These are phyloP conservation scores for Zosterops japonicus DNA, from an alignment of 2,113 vertebrate genomes.

Conservation along the genomic window DNA sequence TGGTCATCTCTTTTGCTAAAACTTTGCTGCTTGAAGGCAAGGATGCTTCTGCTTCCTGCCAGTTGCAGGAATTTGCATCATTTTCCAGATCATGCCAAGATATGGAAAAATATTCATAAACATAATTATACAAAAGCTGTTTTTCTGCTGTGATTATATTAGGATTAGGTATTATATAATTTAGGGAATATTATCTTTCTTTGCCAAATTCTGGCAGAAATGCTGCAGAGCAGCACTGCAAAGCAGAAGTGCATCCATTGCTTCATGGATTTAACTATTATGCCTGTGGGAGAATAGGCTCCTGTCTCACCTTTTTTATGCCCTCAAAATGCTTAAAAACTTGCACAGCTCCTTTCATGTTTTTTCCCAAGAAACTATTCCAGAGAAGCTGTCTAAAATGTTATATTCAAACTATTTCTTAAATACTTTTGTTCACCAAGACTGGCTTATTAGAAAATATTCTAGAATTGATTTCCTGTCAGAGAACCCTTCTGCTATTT, in stretches of 20 bases:
- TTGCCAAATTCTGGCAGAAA: not conserved
- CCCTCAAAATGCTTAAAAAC: not conserved
- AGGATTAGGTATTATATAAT: not conserved
- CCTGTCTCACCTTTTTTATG: not conserved
- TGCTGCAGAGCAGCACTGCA: not conserved
- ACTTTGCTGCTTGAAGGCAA: not conserved
- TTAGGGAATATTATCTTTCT: not conserved
- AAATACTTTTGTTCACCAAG: not conserved
- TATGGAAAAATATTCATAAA: not conserved
- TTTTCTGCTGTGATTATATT: not conserved
- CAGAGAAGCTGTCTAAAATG: not conserved
- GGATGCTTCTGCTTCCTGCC: not conserved
- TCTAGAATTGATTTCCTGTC: not conserved
- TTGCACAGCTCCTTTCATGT: not conserved
- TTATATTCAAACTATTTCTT: not conserved
- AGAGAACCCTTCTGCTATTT: not conserved
- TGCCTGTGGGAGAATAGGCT: not conserved
- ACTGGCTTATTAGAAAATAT: not conserved
- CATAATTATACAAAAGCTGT: not conserved
- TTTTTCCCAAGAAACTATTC: not conserved
- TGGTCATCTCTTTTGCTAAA: not conserved
- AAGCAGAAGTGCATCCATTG: not conserved
- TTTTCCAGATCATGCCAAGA: not conserved
- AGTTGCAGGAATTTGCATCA: not conserved
- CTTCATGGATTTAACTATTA: not conserved